phyloP scores from a whole-genome alignment of 2,888 invertebrate genomes.

The Drepana falcataria region DNA sequence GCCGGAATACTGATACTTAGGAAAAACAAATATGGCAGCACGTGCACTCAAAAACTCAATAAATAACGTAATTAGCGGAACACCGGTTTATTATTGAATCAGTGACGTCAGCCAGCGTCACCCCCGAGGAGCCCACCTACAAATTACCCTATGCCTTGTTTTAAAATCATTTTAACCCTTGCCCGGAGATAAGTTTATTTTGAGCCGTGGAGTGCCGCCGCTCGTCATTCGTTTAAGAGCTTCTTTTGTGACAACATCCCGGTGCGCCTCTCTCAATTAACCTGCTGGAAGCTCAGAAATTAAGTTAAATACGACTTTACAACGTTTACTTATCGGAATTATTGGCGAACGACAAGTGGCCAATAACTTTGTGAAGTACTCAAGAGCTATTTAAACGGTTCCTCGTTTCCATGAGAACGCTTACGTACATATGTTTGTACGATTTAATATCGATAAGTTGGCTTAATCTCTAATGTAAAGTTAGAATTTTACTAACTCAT shows the following conservation, averaged over 20 bases:
- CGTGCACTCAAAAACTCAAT: slow-evolving; percentile 61
- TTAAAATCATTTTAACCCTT: slow-evolving; percentile 74
- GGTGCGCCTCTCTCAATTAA: slow-evolving; percentile 70
- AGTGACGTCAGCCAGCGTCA: slow-evolving; percentile 52
- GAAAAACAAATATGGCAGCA: background rate
- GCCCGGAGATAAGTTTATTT: slow-evolving; percentile 78
- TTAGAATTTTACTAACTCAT: too few relatives aligned
- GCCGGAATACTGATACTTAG: background rate
- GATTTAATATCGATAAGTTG: too few relatives aligned
- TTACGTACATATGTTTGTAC: too few relatives aligned
- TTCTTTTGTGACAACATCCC: slow-evolving; percentile 76
- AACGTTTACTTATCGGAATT: slow-evolving; percentile 71
- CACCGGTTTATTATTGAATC: slow-evolving; percentile 69
- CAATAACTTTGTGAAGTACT: slow-evolving; percentile 65
- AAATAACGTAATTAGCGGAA: slow-evolving; percentile 64
- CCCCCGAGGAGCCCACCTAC: slow-evolving; percentile 57
- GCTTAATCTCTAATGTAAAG: too few relatives aligned
- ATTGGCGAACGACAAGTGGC: slow-evolving; percentile 61
- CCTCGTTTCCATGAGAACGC: too few relatives aligned
- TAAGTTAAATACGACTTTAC: slow-evolving; percentile 75
- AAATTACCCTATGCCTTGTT: slow-evolving; percentile 58
- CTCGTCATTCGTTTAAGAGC: slow-evolving; percentile 69
- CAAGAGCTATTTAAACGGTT: too few relatives aligned
- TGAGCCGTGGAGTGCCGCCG: slow-evolving; percentile 69
- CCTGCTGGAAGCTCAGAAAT: slow-evolving; percentile 73